Evolutionary conservation across 2,888 invertebrate genomes (phyloP), one percentile per base, ranked within the genome.

Genomic region (Aphodius sticticus): DNA sequence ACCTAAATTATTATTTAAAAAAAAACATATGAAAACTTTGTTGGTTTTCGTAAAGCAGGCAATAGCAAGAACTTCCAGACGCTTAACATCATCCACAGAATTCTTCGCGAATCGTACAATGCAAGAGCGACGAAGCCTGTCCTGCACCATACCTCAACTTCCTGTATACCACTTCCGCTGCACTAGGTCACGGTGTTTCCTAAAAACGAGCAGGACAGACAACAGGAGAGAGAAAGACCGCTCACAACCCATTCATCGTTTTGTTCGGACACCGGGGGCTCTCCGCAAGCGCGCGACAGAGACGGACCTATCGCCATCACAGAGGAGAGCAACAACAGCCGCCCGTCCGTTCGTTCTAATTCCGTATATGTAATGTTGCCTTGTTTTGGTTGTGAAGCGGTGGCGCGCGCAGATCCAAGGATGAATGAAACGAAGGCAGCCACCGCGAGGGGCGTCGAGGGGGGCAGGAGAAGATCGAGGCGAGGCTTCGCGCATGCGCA

Each of bases 401-500:
- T 69, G 69, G 69, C 78, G 78, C 78, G 78, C 91, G 91, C 91
- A 75, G 16, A 91, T 88, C 82, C 89, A 80, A 81, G 84, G 84
- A 85, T 85, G 85, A 86, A 85, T 87, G 86, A 86, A 86, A 53
- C 53, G 53, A 53, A 53, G 53, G 53, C 2, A 12, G 9, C 53
- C 53, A 53, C 53, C 53, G 53, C 53, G 9, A 53, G 53, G 12
- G 53, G 76, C 78, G 82, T 82, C 77, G 78, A 74, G 82, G 84
- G 84, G 82, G 83, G 87, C 88, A 89, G 85, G 53, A 53, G 84
- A 84, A 83, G 85, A 83, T 84, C 86, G 86, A 90, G 87, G 90
- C 90, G 90, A 90, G 90, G 91, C 90, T 89, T 87, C 53, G 82
- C 84, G 85, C 86, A 90, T 88, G 91, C 87, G 86, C 84, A 84